Conservation (phyloP, 2,797 vertebrate genomes). For the Danio albolineatus region DNA sequence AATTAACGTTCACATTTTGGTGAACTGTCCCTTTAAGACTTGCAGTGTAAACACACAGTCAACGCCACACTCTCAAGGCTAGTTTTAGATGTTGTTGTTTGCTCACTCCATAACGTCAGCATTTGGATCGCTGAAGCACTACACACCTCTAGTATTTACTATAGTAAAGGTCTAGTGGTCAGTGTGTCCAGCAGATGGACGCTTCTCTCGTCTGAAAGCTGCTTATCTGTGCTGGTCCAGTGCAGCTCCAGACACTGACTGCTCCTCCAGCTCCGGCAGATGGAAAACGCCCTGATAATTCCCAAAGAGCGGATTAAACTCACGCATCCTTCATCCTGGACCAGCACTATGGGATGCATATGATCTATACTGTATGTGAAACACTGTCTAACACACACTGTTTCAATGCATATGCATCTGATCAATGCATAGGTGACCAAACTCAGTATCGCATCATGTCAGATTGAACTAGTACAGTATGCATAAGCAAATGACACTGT, state of each 20-base stretch:
- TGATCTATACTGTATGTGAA: not conserved
- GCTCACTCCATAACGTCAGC: no score
- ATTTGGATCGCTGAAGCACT: no score
- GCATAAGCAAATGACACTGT: no score
- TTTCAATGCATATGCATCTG: not conserved
- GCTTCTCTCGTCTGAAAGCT: constrained; percentile 55
- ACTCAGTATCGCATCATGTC: not conserved
- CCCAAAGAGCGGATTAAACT: constrained; percentile 58
- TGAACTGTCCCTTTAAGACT: no score
- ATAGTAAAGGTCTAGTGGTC: not conserved
- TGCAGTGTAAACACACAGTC: no score
- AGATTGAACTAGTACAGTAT: not conserved
- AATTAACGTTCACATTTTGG: no score
- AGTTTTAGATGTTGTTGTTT: no score
- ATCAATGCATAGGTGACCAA: not conserved
- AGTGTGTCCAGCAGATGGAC: constrained; percentile 58
- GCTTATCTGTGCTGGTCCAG: constrained; percentile 52
- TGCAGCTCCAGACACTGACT: not conserved
- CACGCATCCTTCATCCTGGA: constrained; percentile 26
- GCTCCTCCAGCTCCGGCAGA: constrained; percentile 46
- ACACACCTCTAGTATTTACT: not conserved
- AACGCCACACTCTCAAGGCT: no score
- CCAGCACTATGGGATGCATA: not conserved
- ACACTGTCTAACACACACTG: not conserved
- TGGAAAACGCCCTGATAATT: constrained; percentile 61